Conservation (phyloP, 2,113 vertebrate species). For the Entelurus aequoreus region DNA sequence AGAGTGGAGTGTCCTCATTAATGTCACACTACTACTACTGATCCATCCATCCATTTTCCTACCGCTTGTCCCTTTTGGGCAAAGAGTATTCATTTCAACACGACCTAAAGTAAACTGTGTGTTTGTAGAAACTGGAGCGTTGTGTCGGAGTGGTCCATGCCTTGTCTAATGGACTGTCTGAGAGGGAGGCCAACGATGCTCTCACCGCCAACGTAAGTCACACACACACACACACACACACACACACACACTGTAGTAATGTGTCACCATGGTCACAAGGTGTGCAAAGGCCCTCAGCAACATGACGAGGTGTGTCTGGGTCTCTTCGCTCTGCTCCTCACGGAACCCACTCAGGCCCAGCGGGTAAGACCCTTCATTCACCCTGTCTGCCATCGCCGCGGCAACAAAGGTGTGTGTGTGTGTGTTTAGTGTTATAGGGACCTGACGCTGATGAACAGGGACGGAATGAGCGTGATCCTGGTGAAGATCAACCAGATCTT, state of each 20-base stretch:
- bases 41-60: too few relatives aligned
- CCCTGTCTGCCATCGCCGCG: slow-evolving; percentile 1
- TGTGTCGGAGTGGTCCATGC: slow-evolving; percentile 82
- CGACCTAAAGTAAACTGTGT: not conserved
- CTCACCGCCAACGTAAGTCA: slow-evolving; percentile 83
- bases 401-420: slow-evolving; percentile 1
- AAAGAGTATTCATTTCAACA: too few relatives aligned
- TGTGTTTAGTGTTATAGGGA: slow-evolving; percentile 84
- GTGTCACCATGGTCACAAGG: slow-evolving; percentile 56
- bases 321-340: slow-evolving; percentile 84
- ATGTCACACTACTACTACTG: too few relatives aligned
- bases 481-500: slow-evolving; percentile 95
- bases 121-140: slow-evolving; percentile 79
- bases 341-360: slow-evolving; percentile 82
- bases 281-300: slow-evolving; percentile 90
- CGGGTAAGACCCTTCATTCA: slow-evolving; percentile 71
- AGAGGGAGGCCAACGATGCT: slow-evolving; percentile 90
- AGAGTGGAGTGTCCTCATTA: too few relatives aligned
- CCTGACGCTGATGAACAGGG: slow-evolving; percentile 85
- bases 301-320: slow-evolving; percentile 94
- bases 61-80: too few relatives aligned
- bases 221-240: not conserved
- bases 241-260: not conserved
- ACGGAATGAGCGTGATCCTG: slow-evolving; percentile 87
- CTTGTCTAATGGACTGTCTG: slow-evolving; percentile 81